Evolutionary conservation across 2,888 invertebrate genomes (phyloP), one percentile per base, ranked within the genome.

Genomic region (Margaritifera margaritifera): DNA sequence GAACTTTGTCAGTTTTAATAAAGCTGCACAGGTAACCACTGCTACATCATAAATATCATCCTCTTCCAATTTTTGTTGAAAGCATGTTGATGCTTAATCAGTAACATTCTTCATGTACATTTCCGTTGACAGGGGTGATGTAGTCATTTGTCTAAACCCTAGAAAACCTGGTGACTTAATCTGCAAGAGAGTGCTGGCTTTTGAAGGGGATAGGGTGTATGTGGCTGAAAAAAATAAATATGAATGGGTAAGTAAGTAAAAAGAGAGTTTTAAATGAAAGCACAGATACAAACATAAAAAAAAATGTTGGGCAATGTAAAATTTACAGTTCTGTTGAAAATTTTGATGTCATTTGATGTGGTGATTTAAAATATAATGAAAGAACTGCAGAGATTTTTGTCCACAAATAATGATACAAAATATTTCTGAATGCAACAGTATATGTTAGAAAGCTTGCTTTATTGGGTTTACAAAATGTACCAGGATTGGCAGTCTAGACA

Each of bases 91-190:
- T 51, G 25, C 25, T 27, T 20, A n/a, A 51, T 60, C 24, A 22
- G 15, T n/a, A 6, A 58, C 58, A 20, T 25, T 53, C 2, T 51
- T 61, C 20, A 31, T 62, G 19, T 25, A 24, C 18, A 27, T 42
- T 52, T 59, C 15, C 27, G 18, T 68, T 76, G 91, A 92, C 66
- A 92, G 94, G 68, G 97, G 96, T 20, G 96, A 97, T 86, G 94
- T 97, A 59, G 92, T 98, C 0, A 94, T 97, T 80, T 94, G 95
- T 0, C 93, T 93, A 83, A 94, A 94, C 69, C 96, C 96, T 0
- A 92, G 92, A 3, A 94, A 96, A 89, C 96, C 96, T 0, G 92
- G 92, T 66, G 93, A 94, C 85, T 93, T 93, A 84, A 94, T 97
- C 79, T 97, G 97, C 88, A 97, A 97, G 90, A 91, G 97, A 79